Evolutionary conservation across 2,797 vertebrate genomes (phyloP), one percentile per base, ranked within the genome.

Genomic region (Synanceia verrucosa): DNA sequence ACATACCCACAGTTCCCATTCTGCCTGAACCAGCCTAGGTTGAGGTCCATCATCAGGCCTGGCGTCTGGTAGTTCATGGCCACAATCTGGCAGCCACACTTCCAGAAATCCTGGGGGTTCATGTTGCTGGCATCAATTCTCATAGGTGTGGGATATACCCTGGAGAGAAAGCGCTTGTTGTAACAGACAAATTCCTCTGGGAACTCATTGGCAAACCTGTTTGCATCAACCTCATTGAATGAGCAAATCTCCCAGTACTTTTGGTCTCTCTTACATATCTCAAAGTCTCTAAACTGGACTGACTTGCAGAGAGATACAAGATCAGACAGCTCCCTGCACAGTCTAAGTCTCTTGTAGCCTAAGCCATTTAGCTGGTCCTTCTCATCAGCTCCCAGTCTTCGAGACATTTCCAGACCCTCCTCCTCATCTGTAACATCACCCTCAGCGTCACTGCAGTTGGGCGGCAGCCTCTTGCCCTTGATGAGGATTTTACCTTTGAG

Each of bases 81-180:
- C 72, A 98, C 97, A 82, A 98, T 97, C 81, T 98, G 96, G 85
- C 96, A 97, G 76, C 97, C 97, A 1, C 96, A 97, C 76, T 98
- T 98, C 97, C 97, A 97, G 88, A 97, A 98, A 79, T 97, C 97
- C 91, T 98, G 97, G 2, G 96, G 97, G 87, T 98, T 97, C 95
- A 97, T 96, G 88, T 98, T 98, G 91, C 96, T 97, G 86, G 97
- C 95, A 6, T 97, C 96, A 4, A 98, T 97, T 78, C 97, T 94
- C 96, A 97, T 96, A 16, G 96, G 95, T 64, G 96, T 97, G 67
- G 97, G 96, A 86, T 95, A 97, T 31, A 98, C 65, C 10, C 95
- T 93, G 18, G 97, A 97, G 19, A 98, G 92, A 88, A 97, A 96
- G 56, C 95, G 92, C 70, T 98, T 98, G 88, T 97, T 98, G 76